Evolutionary conservation across 2,113 vertebrate genomes (phyloP).

Genomic region (Falcunculus frontatus): DNA sequence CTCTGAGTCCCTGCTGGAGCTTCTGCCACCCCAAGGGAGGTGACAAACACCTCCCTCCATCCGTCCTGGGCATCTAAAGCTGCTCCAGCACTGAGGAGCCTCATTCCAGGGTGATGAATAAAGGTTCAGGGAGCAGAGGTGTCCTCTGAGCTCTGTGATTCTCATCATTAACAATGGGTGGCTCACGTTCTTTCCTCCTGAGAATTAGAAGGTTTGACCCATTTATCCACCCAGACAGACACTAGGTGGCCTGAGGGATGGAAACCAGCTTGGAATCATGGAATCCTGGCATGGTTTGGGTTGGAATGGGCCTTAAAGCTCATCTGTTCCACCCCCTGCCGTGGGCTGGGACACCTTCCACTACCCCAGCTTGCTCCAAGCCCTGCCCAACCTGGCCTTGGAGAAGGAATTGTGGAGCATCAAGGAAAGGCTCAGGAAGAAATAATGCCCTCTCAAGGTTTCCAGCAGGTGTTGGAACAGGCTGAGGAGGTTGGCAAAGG

Average conservation of each 20-base stretch:
- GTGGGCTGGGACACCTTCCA: background rate
- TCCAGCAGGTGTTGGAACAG: background rate
- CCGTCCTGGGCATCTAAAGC: background rate
- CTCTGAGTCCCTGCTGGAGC: fast-evolving
- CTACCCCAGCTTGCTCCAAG: background rate
- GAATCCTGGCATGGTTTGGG: background rate
- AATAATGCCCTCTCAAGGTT: background rate
- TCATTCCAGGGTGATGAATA: fast-evolving
- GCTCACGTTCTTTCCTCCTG: fast-evolving
- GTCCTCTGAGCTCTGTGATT: background rate
- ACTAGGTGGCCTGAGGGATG: background rate
- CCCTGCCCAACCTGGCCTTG: background rate
- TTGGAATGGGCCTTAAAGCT: background rate
- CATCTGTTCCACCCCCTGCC: background rate
- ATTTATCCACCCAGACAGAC: too few species aligned
- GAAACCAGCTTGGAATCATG: fast-evolving
- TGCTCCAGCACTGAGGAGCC: background rate
- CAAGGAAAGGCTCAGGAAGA: background rate
- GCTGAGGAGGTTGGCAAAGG: background rate
- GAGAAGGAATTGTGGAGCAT: background rate
- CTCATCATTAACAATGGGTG: fast-evolving
- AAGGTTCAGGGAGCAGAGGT: background rate
- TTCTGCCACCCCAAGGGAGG: background rate
- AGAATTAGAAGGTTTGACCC: background rate
- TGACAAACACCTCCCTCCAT: background rate